Conservation (phyloP, 2,888 invertebrate species). For the Phymatocera aterrima region DNA sequence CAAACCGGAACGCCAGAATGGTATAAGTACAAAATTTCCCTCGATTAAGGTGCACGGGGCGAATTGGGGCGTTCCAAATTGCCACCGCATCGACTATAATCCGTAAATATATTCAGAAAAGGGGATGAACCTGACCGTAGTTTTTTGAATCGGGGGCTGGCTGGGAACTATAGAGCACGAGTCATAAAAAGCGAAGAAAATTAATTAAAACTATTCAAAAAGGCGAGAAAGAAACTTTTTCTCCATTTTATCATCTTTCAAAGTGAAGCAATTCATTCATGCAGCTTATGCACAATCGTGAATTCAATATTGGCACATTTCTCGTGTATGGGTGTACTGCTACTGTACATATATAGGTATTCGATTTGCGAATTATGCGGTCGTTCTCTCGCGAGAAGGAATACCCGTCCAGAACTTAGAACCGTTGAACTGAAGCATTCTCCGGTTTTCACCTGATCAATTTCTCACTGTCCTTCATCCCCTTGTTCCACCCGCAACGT, state of each 20-base stretch:
- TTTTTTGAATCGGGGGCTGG: background rate
- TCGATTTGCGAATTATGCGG: background rate
- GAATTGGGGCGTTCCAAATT: background rate
- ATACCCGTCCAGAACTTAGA: background rate
- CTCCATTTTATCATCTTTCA: too few species aligned
- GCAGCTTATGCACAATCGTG: background rate
- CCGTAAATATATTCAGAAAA: background rate
- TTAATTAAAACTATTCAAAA: background rate
- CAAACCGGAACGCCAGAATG: too few species aligned
- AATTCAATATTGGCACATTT: constrained; percentile 3
- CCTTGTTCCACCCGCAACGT: constrained; percentile 35
- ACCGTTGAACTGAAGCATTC: constrained; percentile 18
- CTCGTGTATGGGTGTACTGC: too few species aligned
- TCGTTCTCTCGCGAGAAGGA: background rate
- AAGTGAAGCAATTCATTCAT: background rate
- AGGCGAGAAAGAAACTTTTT: background rate
- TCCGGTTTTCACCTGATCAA: constrained; percentile 33
- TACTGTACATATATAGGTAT: too few species aligned
- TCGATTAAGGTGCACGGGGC: background rate
- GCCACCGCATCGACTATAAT: background rate
- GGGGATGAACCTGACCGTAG: background rate
- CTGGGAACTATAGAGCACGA: background rate
- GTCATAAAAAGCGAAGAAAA: background rate
- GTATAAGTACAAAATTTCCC: background rate
- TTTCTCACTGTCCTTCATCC: constrained; percentile 35